phyloP scores from a whole-genome alignment of 1,140 invertebrate species.

The Agrypnia vestita region DNA sequence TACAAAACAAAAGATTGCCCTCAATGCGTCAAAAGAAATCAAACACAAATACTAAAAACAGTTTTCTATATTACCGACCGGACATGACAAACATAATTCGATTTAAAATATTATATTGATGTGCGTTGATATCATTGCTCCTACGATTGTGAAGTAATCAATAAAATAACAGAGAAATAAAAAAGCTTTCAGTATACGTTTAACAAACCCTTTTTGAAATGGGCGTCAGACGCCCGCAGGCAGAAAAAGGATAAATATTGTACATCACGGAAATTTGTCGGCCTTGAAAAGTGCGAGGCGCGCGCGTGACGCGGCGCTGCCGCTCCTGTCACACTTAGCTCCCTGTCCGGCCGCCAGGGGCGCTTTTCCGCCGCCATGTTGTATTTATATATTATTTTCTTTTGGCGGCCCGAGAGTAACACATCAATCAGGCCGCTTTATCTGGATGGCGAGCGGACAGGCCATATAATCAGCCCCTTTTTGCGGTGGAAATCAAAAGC shows the following conservation, averaged over 20 bases:
- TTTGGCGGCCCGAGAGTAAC: conserved; percentile 43
- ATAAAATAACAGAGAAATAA: too few species aligned
- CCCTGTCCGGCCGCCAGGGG: conserved; percentile 30
- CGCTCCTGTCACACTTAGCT: conserved; percentile 53
- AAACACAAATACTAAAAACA: too few species aligned
- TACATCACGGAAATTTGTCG: not conserved
- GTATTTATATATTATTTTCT: conserved; percentile 52
- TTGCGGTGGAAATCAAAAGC: conserved; percentile 26
- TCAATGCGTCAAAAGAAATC: too few species aligned
- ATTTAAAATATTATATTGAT: too few species aligned
- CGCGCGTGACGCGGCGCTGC: conserved; percentile 17
- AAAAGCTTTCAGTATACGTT: too few species aligned
- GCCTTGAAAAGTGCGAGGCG: not conserved
- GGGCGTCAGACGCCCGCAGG: not conserved
- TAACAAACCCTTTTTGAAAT: too few species aligned
- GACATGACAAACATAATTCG: too few species aligned
- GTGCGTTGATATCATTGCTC: too few species aligned
- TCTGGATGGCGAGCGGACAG: conserved; percentile 51
- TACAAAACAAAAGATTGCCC: too few species aligned
- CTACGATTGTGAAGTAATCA: too few species aligned
- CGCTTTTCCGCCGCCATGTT: conserved; percentile 19
- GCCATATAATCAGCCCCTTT: conserved; percentile 33
- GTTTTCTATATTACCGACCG: too few species aligned
- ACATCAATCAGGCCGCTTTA: conserved; percentile 59
- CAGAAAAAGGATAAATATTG: not conserved